phyloP scores from a whole-genome alignment of 2,113 vertebrate genomes.

The Osmerus mordax region DNA sequence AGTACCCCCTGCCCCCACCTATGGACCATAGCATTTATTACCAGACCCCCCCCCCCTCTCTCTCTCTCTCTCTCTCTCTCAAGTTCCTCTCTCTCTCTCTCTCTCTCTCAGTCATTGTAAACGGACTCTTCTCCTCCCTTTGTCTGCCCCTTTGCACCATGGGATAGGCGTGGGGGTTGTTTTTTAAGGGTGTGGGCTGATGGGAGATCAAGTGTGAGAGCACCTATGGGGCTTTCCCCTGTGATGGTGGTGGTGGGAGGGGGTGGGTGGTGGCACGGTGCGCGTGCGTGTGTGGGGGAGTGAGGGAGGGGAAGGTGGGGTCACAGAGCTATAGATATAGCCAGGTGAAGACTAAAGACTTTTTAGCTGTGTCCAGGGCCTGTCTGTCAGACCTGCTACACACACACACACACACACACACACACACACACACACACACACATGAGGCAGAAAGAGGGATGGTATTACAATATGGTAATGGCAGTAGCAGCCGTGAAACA shows the following conservation, averaged over 20 bases:
- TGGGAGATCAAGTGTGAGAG: too few relatives aligned
- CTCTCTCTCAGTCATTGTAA: not conserved
- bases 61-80: not conserved
- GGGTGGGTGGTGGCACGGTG: too few relatives aligned
- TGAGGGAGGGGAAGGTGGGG: not conserved
- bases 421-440: constrained; percentile 24
- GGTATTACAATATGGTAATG: constrained; percentile 52
- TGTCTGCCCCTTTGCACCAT: too few relatives aligned
- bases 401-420: constrained; percentile 28
- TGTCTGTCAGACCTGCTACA: constrained; percentile 23
- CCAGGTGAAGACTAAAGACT: constrained; percentile 46
- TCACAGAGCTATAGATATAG: constrained; percentile 5
- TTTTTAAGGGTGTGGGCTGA: too few relatives aligned
- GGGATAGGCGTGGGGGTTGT: too few relatives aligned
- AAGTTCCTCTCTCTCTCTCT: not conserved
- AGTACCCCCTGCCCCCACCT: not conserved
- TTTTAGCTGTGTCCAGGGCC: constrained; percentile 32
- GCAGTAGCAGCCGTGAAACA: constrained; percentile 47
- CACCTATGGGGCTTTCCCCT: too few relatives aligned
- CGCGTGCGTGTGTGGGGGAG: not conserved
- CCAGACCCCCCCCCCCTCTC: not conserved
- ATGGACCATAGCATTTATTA: not conserved
- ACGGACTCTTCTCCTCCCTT: too few relatives aligned
- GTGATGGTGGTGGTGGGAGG: too few relatives aligned
- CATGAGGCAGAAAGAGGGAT: constrained; percentile 33